Percentiles rank a stretch among this genome's conserved stretches.
phyloP scores from a whole-genome alignment of 2,888 invertebrate species.

The Melieria omissa region DNA sequence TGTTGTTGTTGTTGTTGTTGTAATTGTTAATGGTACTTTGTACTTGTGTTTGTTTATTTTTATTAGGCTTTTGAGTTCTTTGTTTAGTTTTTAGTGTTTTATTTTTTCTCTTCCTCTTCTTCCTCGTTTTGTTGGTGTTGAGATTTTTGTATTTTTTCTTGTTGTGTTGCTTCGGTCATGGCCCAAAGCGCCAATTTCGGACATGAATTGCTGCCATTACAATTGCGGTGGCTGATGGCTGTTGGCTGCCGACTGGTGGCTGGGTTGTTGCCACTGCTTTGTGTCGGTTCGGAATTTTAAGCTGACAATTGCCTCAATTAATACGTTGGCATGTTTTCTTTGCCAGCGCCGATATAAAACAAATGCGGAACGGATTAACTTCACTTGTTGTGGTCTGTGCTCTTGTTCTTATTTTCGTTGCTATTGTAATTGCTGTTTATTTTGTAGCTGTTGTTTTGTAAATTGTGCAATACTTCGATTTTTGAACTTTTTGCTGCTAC shows the following conservation, averaged over 20 bases:
- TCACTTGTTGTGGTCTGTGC: background rate
- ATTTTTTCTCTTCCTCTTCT: no score
- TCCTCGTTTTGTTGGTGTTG: no score
- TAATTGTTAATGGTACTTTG: background rate
- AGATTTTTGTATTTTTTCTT: background rate
- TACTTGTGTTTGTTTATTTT: background rate
- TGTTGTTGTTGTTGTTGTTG: background rate
- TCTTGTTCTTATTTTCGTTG: background rate
- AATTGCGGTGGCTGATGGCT: background rate
- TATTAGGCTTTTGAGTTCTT: background rate
- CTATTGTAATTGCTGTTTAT: no score
- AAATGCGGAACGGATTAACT: background rate
- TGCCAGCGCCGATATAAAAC: background rate
- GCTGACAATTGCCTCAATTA: constrained; percentile 25
- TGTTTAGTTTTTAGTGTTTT: background rate
- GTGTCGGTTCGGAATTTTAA: constrained; percentile 18
- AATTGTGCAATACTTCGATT: background rate
- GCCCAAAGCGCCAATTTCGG: background rate
- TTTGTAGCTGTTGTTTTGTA: background rate
- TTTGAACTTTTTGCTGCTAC: background rate
- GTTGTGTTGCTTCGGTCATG: background rate
- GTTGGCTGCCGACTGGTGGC: background rate
- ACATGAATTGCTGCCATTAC: background rate
- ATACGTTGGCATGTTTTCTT: background rate
- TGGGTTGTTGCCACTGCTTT: background rate